Evolutionary conservation across 2,797 vertebrate species (phyloP), one percentile per base, ranked within the genome.

Genomic region (Galago senegalensis): DNA sequence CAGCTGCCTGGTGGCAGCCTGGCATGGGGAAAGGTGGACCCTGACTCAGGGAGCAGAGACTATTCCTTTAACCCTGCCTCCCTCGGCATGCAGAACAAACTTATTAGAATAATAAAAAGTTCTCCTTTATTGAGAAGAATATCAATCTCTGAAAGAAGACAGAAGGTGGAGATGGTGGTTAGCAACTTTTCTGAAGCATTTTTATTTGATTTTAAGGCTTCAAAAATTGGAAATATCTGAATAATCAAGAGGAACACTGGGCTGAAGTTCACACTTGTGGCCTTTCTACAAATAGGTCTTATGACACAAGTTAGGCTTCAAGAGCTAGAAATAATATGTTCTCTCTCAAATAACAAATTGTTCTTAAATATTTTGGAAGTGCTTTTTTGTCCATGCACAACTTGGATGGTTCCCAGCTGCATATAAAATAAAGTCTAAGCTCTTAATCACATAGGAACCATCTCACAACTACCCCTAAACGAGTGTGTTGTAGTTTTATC

Each of bases 101-200:
- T 77, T 80, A 53, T 23, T 80, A 12, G 40, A 76, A 63, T 89
- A 49, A 29, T 89, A 80, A 86, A 58, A 80, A 70, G 12, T 40
- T 89, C 17, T 84, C 63, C 67, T 61, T 65, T 70, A 2, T 81
- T 37, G n/a, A 73, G 49, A 72, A 73, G 25, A 10, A 43, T 87
- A 80, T 76, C 6, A 3, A 5, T 46, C 17, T 81, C 53, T 87
- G 27, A 81, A 87, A 17, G 43, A 86, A 40, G 37, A 87, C 20
- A 94, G 6, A 75, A 29, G 25, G 29, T 53, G 6, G 31, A 53
- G 18, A 56, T 17, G n/a, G 20, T 89, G 13, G 5, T 76, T 77
- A 69, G 17, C 16, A 97, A 63, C 7, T 25, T 79, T 92, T 89
- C 16, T 37, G 67, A 75, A 94, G 65, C 43, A 73, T 86, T 89